phyloP scores from a whole-genome alignment of 2,888 invertebrate genomes.

The Acrobasis suavella region DNA sequence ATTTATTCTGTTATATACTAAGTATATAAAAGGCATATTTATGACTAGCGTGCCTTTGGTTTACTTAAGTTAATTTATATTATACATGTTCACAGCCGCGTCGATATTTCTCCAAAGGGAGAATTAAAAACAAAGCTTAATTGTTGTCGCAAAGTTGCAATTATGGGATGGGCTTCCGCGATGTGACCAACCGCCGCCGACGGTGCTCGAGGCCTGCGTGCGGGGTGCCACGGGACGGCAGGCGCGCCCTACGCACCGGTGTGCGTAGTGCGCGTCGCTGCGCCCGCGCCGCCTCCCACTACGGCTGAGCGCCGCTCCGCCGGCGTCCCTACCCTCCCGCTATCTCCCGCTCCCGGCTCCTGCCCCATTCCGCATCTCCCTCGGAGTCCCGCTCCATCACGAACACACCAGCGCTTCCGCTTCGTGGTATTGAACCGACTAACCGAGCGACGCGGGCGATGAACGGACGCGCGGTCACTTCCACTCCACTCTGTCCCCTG shows the following conservation, averaged over 20 bases:
- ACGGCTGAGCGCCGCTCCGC: slow-evolving; percentile 68
- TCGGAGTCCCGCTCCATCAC: slow-evolving; percentile 19
- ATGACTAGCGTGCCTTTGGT: slow-evolving; percentile 40
- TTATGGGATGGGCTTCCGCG: slow-evolving; percentile 88
- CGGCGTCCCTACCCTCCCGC: slow-evolving; percentile 50
- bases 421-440: slow-evolving; percentile 73
- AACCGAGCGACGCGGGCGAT: slow-evolving; percentile 69
- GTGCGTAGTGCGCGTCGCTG: slow-evolving; percentile 56
- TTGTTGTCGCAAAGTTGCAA: slow-evolving; percentile 81
- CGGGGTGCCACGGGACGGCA: slow-evolving; percentile 72
- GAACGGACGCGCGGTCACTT: slow-evolving; percentile 72
- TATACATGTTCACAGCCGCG: slow-evolving; percentile 80
- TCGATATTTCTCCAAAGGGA: slow-evolving; percentile 65
- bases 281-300: slow-evolving; percentile 74
- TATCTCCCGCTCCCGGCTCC: slow-evolving; percentile 30
- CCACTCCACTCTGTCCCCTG: slow-evolving; percentile 31
- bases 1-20: slow-evolving; percentile 13
- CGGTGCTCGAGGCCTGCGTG: slow-evolving; percentile 66
- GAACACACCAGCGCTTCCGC: slow-evolving; percentile 68
- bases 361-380: slow-evolving; percentile 36
- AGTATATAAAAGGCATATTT: slow-evolving; percentile 31
- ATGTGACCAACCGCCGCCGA: slow-evolving; percentile 86
- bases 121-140: slow-evolving; percentile 78
- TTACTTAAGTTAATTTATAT: slow-evolving; percentile 55
- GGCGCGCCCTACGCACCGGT: slow-evolving; percentile 59